phyloP scores from a whole-genome alignment of 1,140 invertebrate species.

The Heliconius nattereri region DNA sequence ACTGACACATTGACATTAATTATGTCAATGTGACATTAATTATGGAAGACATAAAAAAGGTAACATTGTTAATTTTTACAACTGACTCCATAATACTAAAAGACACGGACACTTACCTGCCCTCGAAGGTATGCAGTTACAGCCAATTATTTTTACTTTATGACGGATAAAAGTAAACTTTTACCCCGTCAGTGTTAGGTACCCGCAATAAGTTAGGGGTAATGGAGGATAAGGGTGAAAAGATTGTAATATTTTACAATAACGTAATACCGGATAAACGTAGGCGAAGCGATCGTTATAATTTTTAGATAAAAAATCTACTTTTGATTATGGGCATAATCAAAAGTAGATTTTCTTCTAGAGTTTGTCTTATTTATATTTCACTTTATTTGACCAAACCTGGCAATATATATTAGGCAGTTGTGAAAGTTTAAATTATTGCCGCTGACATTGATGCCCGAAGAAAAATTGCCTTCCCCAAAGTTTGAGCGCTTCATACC shows the following conservation, averaged over 20 bases:
- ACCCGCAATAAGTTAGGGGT: slow-evolving; percentile 36
- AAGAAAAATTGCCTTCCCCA: slow-evolving; percentile 62
- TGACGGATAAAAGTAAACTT: slow-evolving; percentile 41
- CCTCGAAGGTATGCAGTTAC: slow-evolving; percentile 21
- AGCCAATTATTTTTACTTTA: slow-evolving; percentile 40
- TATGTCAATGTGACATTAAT: background rate
- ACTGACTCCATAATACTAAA: slow-evolving; percentile 23
- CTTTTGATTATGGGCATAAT: background rate
- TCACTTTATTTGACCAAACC: slow-evolving; percentile 3
- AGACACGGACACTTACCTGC: slow-evolving; percentile 27
- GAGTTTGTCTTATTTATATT: slow-evolving; percentile 14
- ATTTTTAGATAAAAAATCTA: background rate
- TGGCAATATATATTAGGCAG: slow-evolving; percentile 44
- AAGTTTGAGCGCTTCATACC: slow-evolving; percentile 45
- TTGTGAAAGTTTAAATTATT: slow-evolving; percentile 64
- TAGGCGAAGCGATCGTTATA: background rate
- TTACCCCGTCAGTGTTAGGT: slow-evolving; percentile 35
- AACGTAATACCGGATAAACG: slow-evolving; percentile 17
- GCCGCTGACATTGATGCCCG: slow-evolving; percentile 59
- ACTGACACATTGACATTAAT: too few species aligned
- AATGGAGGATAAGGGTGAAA: slow-evolving; percentile 37
- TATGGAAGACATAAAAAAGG: background rate
- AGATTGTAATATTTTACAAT: slow-evolving; percentile 33
- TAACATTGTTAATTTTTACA: background rate
- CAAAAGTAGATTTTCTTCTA: too few species aligned